Base-by-base conservation (phyloP, 2,797 vertebrate genomes). In the Hypotaenidia philippensis region DNA sequence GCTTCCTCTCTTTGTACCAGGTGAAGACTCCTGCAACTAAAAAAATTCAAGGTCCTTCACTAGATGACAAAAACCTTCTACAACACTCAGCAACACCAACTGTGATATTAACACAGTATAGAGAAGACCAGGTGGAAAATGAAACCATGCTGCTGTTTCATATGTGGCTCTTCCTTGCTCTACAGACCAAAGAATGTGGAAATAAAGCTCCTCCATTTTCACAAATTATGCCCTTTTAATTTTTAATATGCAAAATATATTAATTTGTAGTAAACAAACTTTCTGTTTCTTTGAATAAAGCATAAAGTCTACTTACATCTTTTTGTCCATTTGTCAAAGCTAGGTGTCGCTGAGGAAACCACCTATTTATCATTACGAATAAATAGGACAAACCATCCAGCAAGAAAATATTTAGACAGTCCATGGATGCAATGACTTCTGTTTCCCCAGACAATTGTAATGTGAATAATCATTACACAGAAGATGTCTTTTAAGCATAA, bases 221-320 rank as follows among this genome's bases (percentile, higher is more conserved):
- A 90, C 15, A 50, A 2, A 49, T 55, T 72, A 79, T 82, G 21
- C 10, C 11, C 34, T 83, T 92, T 91, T 69, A 34, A 52, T 86
- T 90, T 90, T 87, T 68, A 74, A 29, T 70, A 84, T 61, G 9
- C 6, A 70, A 59, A 20, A 34, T 8, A 9, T 8, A 78, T 1
- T 47, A 14, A n/a, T 50, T 75, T 89, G 78, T 94, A 92, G 31
- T 27, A 68, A 92, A 71, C 8, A 64, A 80, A 23, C 10, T 74
- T 96, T 64, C 82, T 90, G 26, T 84, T 94, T 87, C 40, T 93
- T 52, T 66, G 45, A 97, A 95, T 96, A 96, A 97, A 96, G 7
- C 11, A 41, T 86, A 21, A 93, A 84, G 38, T 49, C 53, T 47
- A 5, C 59, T 87, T 64, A 13, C 70, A 80, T 85, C 56, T 89